Conservation (phyloP, 2,113 vertebrate species). For the Nyctibius bracteatus region DNA sequence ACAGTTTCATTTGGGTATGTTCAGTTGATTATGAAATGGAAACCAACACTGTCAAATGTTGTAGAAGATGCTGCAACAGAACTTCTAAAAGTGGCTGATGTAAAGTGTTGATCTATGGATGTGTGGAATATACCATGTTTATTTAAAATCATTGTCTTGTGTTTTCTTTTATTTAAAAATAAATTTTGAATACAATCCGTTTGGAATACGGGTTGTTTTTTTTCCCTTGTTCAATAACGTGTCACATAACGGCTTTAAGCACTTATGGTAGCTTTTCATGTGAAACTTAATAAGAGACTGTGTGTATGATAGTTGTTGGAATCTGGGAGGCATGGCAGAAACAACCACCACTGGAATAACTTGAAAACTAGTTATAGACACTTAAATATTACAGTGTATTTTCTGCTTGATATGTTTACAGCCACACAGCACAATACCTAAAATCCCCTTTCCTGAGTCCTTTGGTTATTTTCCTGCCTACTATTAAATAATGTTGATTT, state of each 20-base stretch:
- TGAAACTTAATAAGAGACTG: not conserved
- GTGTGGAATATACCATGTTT: conserved; percentile 69
- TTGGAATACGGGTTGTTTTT: not conserved
- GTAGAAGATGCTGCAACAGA: conserved; percentile 64
- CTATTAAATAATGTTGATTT: not conserved
- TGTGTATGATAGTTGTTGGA: not conserved
- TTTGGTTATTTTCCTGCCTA: not conserved
- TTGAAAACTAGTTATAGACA: not conserved
- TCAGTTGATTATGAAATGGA: conserved; percentile 44
- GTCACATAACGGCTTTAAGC: not conserved
- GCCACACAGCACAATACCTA: not conserved
- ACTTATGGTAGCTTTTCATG: not conserved
- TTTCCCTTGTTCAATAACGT: not conserved
- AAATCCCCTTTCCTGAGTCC: not conserved
- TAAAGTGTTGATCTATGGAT: conserved; percentile 60
- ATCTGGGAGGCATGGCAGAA: not conserved
- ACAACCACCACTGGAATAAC: not conserved
- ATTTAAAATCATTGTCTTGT: conserved; percentile 80
- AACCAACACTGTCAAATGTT: conserved; percentile 59
- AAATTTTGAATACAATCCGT: conserved; percentile 78
- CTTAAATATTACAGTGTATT: not conserved
- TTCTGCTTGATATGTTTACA: not conserved
- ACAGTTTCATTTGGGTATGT: conserved; percentile 39
- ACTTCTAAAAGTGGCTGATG: conserved; percentile 44
- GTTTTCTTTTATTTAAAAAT: conserved; percentile 75